Evolutionary conservation across 2,113 vertebrate species (phyloP), one percentile per base, ranked within the genome.

Genomic region (Malaclemys terrapin): DNA sequence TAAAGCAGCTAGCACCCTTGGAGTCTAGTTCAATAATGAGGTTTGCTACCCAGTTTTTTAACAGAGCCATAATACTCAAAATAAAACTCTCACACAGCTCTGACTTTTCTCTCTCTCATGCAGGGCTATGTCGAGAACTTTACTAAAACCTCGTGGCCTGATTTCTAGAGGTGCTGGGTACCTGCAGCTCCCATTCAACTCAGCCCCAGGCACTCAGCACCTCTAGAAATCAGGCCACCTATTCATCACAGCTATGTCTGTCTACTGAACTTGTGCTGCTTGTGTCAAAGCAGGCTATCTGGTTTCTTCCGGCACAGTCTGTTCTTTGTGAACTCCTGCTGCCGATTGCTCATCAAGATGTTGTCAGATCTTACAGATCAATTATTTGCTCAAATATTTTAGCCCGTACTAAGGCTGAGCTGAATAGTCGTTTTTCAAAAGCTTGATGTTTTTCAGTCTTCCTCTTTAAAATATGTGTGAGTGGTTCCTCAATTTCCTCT

Each of bases 221-320:
- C 47, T 24, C 38, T 1, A 1, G 19, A 80, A 16, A 57, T 54
- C 10, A 85, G 56, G 56, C n/a, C 5, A 65, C 29, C 4, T 72
- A 80, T 5, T 7, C 10, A 10, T 8, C 24, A 14, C 12, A 45
- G 75, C 25, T 5, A 16, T 13, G 42, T 47, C 45, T 47, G 75
- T 16, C 75, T 78, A 3, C 65, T 20, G 65, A 38, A 22, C 65
- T 19, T 72, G 65, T 20, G n/a, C 65, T 38, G 65, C n/a, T 38
- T 22, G n/a, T 72, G 65, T 72, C n/a, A 72, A 38, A 72, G 42
- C 20, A 78, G 75, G 75, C 42, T 7, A 24, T 78, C 38, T 45
- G 12, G 25, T 78, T 91, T 91, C 84, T 42, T 81, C 38, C 89
- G 76, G 89, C 95, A 91, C 78, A 22, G 16, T 47, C 29, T 1